phyloP scores from a whole-genome alignment of 2,888 invertebrate genomes.

The Nomada lathburiana region DNA sequence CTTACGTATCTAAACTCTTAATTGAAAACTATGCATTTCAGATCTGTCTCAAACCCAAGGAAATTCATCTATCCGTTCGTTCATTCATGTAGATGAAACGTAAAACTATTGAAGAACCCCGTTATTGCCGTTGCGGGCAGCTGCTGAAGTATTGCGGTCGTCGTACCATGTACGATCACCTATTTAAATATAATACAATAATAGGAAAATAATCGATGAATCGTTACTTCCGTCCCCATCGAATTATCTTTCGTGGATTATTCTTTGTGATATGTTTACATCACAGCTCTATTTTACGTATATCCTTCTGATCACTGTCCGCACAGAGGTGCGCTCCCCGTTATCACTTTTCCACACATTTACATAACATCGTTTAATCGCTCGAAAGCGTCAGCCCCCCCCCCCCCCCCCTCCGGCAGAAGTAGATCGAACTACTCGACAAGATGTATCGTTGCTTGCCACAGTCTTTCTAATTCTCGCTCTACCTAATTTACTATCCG shows the following conservation, averaged over 20 bases:
- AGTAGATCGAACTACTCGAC: neutral
- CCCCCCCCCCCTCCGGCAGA: no score
- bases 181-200: slow-evolving; percentile 28
- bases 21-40: neutral
- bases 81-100: slow-evolving; percentile 4
- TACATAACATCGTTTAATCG: neutral
- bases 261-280: slow-evolving; percentile 65
- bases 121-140: slow-evolving; percentile 15
- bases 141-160: slow-evolving; percentile 51
- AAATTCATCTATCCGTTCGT: neutral
- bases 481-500: neutral
- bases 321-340: neutral
- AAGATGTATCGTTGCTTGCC: neutral
- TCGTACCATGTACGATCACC: slow-evolving; percentile 38
- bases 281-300: slow-evolving; percentile 60
- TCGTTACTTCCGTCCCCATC: neutral
- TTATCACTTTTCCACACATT: slow-evolving; percentile 10
- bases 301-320: neutral
- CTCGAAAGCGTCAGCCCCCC: no score
- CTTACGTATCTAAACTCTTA: slow-evolving; percentile 7
- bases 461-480: neutral
- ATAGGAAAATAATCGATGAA: slow-evolving; percentile 46
- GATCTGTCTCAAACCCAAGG: neutral
- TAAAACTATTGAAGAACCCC: slow-evolving; percentile 21
- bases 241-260: neutral